Base-by-base conservation (phyloP, 2,797 vertebrate species). In the Alca torda region DNA sequence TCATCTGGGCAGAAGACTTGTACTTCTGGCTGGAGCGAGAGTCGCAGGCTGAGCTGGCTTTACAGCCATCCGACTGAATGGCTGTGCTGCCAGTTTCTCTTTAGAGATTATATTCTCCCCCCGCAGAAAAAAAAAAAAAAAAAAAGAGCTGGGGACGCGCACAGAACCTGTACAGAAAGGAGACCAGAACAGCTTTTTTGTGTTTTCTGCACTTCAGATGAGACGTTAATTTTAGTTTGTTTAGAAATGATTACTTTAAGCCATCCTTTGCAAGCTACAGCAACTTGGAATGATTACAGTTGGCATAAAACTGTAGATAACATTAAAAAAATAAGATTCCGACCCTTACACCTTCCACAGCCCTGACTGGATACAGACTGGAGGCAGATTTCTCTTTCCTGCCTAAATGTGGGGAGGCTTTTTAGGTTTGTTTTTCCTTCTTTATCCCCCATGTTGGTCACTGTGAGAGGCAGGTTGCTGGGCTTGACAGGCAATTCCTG, bases 401-500 rank as follows among this genome's bases (percentile, higher is more conserved):
- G 37, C 46, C 25, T 75, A 16, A 90, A 43, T 5, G 3, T 39
- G 39, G 26, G 14, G 30, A 56, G 11, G 6, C 1, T 7, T 79
- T 64, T 68, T 64, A 5, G 37, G 30, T 2, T 21, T 69, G 37
- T 14, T 84, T 33, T 33, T 16, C 48, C 9, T 39, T n/a, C n/a
- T 41, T 70, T 24, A 53, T 41, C 19, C 63, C 6, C 54, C 5
- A 1, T 7, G n/a, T 53, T 43, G 39, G 19, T 39, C 57, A 10
- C 75, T 46, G 26, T 17, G 21, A 69, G 64, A 68, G 31, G 43
- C 50, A 78, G 33, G 25, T 11, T 79, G 48, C 20, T 75, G 65
- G 57, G 16, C 37, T 77, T 1, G 2, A 59, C 67, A 43, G 39
- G 12, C 0, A 0, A 4, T 60, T 43, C 45, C 39, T 1, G 0